Evolutionary conservation across 1,140 invertebrate species (phyloP), one percentile per base, ranked within the genome.

Genomic region (Drosophila kanapiae): DNA sequence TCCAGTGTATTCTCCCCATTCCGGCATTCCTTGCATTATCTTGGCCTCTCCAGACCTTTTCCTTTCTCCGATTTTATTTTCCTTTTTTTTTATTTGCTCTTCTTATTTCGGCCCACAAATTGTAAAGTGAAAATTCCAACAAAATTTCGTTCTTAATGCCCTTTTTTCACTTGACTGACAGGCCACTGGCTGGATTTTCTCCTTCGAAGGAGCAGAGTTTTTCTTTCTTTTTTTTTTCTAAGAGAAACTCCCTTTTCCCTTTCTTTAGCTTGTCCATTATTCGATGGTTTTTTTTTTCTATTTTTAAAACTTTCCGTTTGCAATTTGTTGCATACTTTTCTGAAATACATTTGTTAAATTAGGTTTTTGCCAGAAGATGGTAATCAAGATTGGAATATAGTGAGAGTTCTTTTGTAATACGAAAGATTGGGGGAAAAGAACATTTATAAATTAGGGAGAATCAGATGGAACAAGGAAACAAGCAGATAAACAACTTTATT

Each of bases 121-220:
- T 87, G 68, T 87, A 87, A 87, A 87, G 84, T 83, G 80, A 74
- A 87, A 87, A 87, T 88, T 87, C 83, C 84, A 69, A 83, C 84
- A 88, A 87, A 88, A 86, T 82, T 69, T 83, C 68, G 68, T 70
- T 65, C 58, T 70, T 87, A 87, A 87, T 87, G 84, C 77, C 80
- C 35, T 72, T 65, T 83, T 84, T 84, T 77, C 84, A 67, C 84
- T 78, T 88, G 84, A 87, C 84, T 84, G 84, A 88, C 84, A 70
- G 83, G 14, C 69, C 69, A 31, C 16, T 23, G 47, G 31, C 37
- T 33, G 18, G 42, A 38, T 16, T 43, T 43, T 45, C 33, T 8
- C 35, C 57, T 11, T 45, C 40, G 9, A 18, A 40, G 33, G 29
- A 51, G 29, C 29, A 0, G 49, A 18, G n/a, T 51, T 51, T 51